Percentiles rank a stretch among this genome's conserved stretches.
Evolutionary conservation across 2,888 invertebrate genomes (phyloP).

Genomic region (Piscicola geometra): DNA sequence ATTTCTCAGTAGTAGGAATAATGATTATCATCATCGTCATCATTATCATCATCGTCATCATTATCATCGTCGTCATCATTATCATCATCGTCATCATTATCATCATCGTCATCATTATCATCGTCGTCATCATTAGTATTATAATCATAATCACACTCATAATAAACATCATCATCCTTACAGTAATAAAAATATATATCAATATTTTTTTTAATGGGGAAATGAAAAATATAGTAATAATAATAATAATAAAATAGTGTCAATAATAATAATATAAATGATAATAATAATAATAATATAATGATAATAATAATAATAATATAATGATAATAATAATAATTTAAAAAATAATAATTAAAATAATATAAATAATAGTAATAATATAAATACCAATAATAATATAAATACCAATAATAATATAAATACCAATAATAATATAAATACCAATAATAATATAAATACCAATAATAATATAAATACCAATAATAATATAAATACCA

Average conservation of each 20-base stretch:
- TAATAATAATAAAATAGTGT: neutral
- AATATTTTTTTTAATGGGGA: conserved; percentile 1
- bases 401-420: conserved; percentile 10
- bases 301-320: too few relatives aligned
- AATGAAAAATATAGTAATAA: too few relatives aligned
- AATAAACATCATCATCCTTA: conserved; percentile 31
- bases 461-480: too few relatives aligned
- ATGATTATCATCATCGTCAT: conserved; percentile 22
- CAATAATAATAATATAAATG: neutral
- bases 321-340: too few relatives aligned
- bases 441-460: too few relatives aligned
- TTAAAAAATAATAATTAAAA: conserved; percentile 6
- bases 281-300: too few relatives aligned
- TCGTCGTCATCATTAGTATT: conserved; percentile 29
- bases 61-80: conserved; percentile 22
- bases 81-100: conserved; percentile 26
- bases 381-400: conserved; percentile 14
- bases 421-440: too few relatives aligned
- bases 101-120: conserved; percentile 29
- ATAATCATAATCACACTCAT: conserved; percentile 29
- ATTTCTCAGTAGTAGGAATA: neutral
- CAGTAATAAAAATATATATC: conserved; percentile 24
- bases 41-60: conserved; percentile 23
- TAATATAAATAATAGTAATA: neutral
- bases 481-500: too few relatives aligned